phyloP scores from a whole-genome alignment of 2,888 invertebrate genomes.

The Eupelmus urozonus region DNA sequence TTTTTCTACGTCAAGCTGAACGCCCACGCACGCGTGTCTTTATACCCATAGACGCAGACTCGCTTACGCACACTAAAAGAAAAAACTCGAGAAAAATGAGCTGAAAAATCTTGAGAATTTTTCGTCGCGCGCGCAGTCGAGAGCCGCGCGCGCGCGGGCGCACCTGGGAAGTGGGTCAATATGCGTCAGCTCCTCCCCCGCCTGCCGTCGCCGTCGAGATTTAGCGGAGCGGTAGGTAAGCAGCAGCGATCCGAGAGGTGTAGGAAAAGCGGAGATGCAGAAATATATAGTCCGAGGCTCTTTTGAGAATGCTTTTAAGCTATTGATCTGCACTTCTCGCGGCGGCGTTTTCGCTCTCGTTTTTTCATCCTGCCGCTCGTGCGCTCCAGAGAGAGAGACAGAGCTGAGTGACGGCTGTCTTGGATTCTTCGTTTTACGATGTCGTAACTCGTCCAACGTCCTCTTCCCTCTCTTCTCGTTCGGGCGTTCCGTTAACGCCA shows the following conservation, averaged over 20 bases:
- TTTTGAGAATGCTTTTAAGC: conserved; percentile 31
- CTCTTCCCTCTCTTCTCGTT: not conserved
- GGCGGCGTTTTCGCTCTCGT: conserved; percentile 44
- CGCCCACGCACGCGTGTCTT: not conserved
- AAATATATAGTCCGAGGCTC: not conserved
- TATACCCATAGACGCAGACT: not conserved
- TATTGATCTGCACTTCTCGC: conserved; percentile 55
- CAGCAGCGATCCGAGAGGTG: not conserved
- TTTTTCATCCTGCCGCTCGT: conserved; percentile 16
- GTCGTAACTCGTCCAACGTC: conserved; percentile 19
- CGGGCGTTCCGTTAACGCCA: not conserved
- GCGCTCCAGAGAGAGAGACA: not conserved
- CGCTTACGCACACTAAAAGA: not conserved
- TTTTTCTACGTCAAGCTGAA: not conserved
- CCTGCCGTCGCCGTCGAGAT: not conserved
- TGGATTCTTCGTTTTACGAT: conserved; percentile 12
- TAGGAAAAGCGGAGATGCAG: conserved; percentile 35
- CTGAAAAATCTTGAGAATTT: conserved; percentile 37
- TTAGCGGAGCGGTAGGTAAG: not conserved
- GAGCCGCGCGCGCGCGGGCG: not conserved
- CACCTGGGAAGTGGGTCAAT: conserved; percentile 38
- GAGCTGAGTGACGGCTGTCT: conserved; percentile 3
- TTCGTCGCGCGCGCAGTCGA: not conserved
- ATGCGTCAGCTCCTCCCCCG: conserved; percentile 3
- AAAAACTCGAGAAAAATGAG: not conserved